Percentiles rank a stretch among this genome's conserved stretches.
Conservation (phyloP, 2,888 invertebrate species). For the Vanessa cardui region DNA sequence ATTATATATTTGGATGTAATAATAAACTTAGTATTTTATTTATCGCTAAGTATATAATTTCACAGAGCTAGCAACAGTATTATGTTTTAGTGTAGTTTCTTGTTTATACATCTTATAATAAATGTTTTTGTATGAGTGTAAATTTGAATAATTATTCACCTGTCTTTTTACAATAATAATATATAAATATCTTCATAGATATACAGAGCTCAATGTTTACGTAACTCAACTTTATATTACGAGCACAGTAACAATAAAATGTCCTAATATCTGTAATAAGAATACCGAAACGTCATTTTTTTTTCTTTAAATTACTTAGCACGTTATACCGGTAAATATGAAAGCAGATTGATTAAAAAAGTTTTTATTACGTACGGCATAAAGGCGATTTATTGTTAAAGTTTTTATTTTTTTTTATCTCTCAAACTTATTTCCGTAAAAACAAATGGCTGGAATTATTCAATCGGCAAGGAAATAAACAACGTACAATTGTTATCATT, state of each 20-base stretch:
- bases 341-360: constrained; percentile 48
- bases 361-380: constrained; percentile 41
- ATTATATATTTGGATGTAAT: too few relatives aligned
- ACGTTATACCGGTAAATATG: constrained; percentile 38
- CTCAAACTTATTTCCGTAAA: constrained; percentile 7
- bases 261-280: neutral
- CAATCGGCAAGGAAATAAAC: neutral
- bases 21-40: too few relatives aligned
- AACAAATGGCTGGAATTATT: neutral
- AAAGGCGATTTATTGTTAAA: constrained; percentile 41
- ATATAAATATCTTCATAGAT: neutral
- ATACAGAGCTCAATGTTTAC: neutral
- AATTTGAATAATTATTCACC: too few relatives aligned
- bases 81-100: too few relatives aligned
- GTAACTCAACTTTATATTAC: neutral
- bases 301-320: constrained; percentile 37
- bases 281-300: constrained; percentile 1
- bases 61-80: too few relatives aligned
- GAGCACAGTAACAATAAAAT: neutral
- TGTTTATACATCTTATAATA: too few relatives aligned
- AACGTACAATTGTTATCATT: neutral
- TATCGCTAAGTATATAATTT: too few relatives aligned
- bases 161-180: too few relatives aligned
- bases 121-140: too few relatives aligned
- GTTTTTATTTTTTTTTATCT: constrained; percentile 29